phyloP scores from a whole-genome alignment of 2,113 vertebrate species.

The Crocuta crocuta region DNA sequence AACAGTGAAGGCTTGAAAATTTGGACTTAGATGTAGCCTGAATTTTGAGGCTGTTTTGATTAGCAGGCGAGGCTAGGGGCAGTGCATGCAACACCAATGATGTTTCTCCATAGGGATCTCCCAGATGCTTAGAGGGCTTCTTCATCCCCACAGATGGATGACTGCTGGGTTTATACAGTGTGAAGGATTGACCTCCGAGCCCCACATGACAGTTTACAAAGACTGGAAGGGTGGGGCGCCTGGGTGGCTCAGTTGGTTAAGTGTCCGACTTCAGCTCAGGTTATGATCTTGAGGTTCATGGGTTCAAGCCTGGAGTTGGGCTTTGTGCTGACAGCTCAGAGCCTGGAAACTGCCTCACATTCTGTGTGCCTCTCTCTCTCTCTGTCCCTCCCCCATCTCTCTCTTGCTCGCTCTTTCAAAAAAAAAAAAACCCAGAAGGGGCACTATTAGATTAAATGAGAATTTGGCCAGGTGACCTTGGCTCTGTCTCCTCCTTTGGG shows the following conservation, averaged over 20 bases:
- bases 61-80: neutral
- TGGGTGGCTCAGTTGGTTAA: no score
- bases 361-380: no score
- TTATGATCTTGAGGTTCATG: no score
- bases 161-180: no score
- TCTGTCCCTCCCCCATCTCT: no score
- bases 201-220: neutral
- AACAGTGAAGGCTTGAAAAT: constrained; percentile 64
- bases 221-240: neutral
- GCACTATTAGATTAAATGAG: neutral
- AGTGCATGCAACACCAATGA: neutral
- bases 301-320: no score
- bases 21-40: constrained; percentile 41
- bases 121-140: neutral
- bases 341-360: no score
- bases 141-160: neutral
- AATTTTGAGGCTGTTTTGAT: constrained; percentile 49
- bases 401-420: no score
- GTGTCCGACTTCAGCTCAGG: no score
- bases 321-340: no score
- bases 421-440: neutral
- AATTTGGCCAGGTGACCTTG: neutral
- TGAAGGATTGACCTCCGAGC: neutral
- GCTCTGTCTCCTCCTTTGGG: neutral
- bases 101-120: neutral